Conservation (phyloP, 2,888 invertebrate genomes). For the Oxyteleia sp. region DNA sequence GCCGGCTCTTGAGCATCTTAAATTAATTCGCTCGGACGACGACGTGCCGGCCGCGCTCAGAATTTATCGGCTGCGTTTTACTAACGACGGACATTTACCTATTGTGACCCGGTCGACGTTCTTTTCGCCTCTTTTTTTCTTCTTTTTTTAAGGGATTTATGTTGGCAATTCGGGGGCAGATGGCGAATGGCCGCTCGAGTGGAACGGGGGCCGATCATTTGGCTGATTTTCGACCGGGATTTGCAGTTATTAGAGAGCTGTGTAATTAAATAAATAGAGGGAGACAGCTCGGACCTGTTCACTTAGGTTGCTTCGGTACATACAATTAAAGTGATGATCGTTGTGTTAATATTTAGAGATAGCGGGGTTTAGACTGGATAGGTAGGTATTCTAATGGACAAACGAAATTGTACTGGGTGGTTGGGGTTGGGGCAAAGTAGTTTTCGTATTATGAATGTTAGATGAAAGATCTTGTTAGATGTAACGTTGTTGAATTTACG, state of each 20-base stretch:
- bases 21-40: slow-evolving; percentile 82
- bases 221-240: neutral
- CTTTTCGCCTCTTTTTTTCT: slow-evolving; percentile 19
- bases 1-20: slow-evolving; percentile 80
- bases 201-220: slow-evolving; percentile 15
- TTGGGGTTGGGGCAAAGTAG: slow-evolving; percentile 14
- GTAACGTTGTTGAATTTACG: neutral
- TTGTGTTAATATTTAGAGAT: slow-evolving; percentile 62
- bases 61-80: slow-evolving; percentile 64
- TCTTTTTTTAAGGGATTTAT: slow-evolving; percentile 26
- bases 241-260: slow-evolving; percentile 29
- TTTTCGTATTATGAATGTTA: slow-evolving; percentile 9
- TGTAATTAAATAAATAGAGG: slow-evolving; percentile 54
- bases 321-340: slow-evolving; percentile 64
- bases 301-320: slow-evolving; percentile 42
- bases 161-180: neutral
- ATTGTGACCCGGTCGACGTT: slow-evolving; percentile 10
- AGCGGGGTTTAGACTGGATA: slow-evolving; percentile 7
- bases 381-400: slow-evolving; percentile 44
- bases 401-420: slow-evolving; percentile 39
- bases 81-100: slow-evolving; percentile 48
- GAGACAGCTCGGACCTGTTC: slow-evolving; percentile 31
- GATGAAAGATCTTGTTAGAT: neutral
- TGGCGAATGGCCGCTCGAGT: slow-evolving; percentile 9
- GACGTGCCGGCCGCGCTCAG: slow-evolving; percentile 57